phyloP scores from a whole-genome alignment of 37 sponge, comb jelly and placozoan species.

The Geodia barretti region DNA sequence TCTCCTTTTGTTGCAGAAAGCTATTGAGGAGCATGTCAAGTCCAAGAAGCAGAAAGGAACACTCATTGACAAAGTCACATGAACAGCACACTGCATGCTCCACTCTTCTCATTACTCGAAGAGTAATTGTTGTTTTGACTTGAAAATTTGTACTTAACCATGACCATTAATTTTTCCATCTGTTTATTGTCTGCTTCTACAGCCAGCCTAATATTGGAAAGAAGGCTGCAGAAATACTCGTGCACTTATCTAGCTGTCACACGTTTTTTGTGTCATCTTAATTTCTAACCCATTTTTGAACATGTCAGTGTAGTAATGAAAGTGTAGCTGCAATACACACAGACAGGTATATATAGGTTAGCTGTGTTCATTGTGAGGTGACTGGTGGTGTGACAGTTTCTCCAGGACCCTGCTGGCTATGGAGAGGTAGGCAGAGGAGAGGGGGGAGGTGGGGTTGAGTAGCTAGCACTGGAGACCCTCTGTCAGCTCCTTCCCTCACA shows the following conservation, averaged over 20 bases:
- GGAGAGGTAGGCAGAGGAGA: not conserved
- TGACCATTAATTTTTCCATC: too few relatives aligned
- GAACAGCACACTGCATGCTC: slow-evolving; percentile 2
- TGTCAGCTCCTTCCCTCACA: slow-evolving; percentile 63
- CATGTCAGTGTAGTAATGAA: too few relatives aligned
- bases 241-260: not conserved
- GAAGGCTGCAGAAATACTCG: not conserved
- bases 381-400: too few relatives aligned
- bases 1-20: slow-evolving; percentile 51
- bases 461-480: slow-evolving; percentile 70
- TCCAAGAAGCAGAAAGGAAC: slow-evolving; percentile 87
- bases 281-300: not conserved
- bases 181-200: too few relatives aligned
- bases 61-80: slow-evolving; percentile 76
- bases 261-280: too few relatives aligned
- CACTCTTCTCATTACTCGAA: too few relatives aligned
- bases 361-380: too few relatives aligned
- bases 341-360: too few relatives aligned
- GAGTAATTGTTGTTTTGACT: too few relatives aligned
- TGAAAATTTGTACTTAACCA: too few relatives aligned
- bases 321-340: too few relatives aligned
- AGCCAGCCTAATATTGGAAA: not conserved
- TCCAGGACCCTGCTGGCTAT: not conserved
- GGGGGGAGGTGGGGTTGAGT: slow-evolving; percentile 28
- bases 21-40: slow-evolving; percentile 74